These are phyloP conservation scores for Cybosia mesomella DNA, from an alignment of 2,888 invertebrate genomes.

Conservation along the genomic window DNA sequence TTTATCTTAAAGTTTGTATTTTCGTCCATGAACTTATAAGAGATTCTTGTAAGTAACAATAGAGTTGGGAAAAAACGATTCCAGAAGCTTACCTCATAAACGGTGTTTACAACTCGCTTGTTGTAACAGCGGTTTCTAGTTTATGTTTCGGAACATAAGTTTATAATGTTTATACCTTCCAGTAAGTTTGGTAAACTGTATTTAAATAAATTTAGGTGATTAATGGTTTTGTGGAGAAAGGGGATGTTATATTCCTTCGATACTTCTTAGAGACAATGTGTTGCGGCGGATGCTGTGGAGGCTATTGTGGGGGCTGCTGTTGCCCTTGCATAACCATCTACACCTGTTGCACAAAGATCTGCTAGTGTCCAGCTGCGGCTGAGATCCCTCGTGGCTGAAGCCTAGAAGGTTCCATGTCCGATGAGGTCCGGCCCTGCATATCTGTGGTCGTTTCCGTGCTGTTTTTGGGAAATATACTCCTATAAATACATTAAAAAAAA, in stretches of 20 bases:
- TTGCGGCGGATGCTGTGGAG: too few species aligned
- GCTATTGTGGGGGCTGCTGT: too few species aligned
- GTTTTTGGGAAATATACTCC: too few species aligned
- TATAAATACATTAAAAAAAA: too few species aligned
- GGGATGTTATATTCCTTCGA: neutral
- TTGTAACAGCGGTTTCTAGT: slow-evolving; percentile 44
- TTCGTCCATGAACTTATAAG: slow-evolving; percentile 25
- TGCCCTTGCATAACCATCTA: too few species aligned
- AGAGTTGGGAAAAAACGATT: slow-evolving; percentile 58
- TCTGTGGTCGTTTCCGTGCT: too few species aligned
- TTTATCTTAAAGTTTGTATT: neutral
- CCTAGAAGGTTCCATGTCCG: too few species aligned
- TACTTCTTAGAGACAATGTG: too few species aligned
- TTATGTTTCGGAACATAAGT: slow-evolving; percentile 28
- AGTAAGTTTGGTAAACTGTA: slow-evolving; percentile 7
- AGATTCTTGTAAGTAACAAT: slow-evolving; percentile 51
- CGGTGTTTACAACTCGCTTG: slow-evolving; percentile 62
- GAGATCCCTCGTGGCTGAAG: too few species aligned
- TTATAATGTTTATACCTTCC: slow-evolving; percentile 6
- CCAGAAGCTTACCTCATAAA: slow-evolving; percentile 71
- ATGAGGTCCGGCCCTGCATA: too few species aligned
- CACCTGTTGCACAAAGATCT: too few species aligned
- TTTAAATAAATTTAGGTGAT: neutral
- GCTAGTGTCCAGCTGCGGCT: too few species aligned
- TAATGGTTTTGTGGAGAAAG: neutral